Evolutionary conservation across 1,140 invertebrate species (phyloP).

Genomic region (Coboldia fuscipes): DNA sequence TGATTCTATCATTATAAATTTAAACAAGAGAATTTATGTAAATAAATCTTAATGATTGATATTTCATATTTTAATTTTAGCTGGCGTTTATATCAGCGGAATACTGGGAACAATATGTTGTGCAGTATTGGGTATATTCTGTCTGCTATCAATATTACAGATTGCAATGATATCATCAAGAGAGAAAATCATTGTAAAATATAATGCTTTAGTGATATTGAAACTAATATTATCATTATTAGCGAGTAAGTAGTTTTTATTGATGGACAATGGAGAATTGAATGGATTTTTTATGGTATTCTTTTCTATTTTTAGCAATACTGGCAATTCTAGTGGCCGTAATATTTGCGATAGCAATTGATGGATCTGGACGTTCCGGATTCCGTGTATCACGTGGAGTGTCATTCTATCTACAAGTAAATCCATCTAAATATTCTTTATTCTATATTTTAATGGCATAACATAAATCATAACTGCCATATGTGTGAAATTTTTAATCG

Average conservation of each 20-base stretch:
- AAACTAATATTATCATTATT: constrained; percentile 53
- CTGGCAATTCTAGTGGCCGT: constrained; percentile 54
- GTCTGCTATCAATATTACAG: constrained; percentile 53
- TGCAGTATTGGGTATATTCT: constrained; percentile 45
- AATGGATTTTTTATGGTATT: not conserved
- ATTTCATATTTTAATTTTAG: constrained; percentile 23
- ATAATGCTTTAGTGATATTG: constrained; percentile 45
- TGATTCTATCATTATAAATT: no score
- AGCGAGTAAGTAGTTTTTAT: constrained; percentile 39
- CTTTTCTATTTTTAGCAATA: constrained; percentile 34
- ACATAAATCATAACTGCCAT: no score
- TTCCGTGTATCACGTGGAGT: constrained; percentile 51
- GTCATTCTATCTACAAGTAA: constrained; percentile 70
- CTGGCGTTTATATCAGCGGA: constrained; percentile 55
- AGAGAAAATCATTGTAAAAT: constrained; percentile 53
- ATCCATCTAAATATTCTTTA: no score
- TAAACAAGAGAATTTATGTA: not conserved
- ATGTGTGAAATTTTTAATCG: no score
- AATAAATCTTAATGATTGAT: not conserved
- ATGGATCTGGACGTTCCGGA: constrained; percentile 43
- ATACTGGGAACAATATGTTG: constrained; percentile 47
- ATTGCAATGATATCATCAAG: constrained; percentile 65
- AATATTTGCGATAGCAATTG: constrained; percentile 61
- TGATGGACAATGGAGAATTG: not conserved
- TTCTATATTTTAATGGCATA: no score